phyloP scores from a whole-genome alignment of 2,888 invertebrate species.

The Marasmarcha lunaedactyla region DNA sequence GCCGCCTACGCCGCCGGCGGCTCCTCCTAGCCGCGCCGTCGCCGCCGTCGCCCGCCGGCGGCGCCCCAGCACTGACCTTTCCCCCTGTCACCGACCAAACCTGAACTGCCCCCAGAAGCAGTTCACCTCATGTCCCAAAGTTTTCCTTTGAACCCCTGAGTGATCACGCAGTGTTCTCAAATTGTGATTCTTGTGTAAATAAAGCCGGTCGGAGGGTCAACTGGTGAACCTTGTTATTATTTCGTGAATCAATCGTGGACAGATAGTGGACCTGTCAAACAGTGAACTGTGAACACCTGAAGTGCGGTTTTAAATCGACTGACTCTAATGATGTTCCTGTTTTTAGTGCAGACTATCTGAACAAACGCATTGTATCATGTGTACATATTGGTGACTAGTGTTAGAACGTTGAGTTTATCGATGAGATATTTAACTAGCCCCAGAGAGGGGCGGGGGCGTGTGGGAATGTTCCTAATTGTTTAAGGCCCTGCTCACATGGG shows the following conservation, averaged over 20 bases:
- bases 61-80: constrained; percentile 17
- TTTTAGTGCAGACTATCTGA: no score
- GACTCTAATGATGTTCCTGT: no score
- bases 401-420: background rate
- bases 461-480: constrained; percentile 12
- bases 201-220: no score
- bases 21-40: constrained; percentile 59
- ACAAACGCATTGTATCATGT: constrained; percentile 2
- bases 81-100: constrained; percentile 11
- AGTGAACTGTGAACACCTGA: background rate
- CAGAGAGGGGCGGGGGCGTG: constrained; percentile 18
- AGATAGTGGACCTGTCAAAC: background rate
- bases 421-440: constrained; percentile 1
- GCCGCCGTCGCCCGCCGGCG: constrained; percentile 46
- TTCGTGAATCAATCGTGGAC: no score
- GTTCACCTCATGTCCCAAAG: background rate
- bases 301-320: no score
- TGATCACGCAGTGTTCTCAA: no score
- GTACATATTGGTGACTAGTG: constrained; percentile 6
- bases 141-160: no score
- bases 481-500: background rate
- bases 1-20: constrained; percentile 19
- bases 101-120: background rate
- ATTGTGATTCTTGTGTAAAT: no score
- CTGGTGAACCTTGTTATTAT: no score